A percentile compares a stretch with the other conserved stretches of the same genome.
Evolutionary conservation across 2,888 invertebrate genomes (phyloP).

Genomic region (Andrena minutula): DNA sequence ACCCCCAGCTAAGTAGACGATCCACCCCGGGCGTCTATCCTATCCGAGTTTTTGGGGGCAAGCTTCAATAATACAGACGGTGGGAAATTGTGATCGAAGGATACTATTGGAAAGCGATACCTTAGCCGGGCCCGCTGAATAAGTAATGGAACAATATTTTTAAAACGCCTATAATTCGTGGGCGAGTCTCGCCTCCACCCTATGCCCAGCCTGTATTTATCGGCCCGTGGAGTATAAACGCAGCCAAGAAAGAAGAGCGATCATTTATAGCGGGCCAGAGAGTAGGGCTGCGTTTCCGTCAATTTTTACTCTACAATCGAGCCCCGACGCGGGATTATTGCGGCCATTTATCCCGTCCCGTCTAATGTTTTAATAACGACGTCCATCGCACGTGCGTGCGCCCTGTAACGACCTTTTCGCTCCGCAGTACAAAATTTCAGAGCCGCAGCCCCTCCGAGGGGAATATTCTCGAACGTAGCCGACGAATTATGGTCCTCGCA

Average conservation of each 20-base stretch:
- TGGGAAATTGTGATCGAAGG: conserved; percentile 83
- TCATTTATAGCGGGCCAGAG: conserved; percentile 79
- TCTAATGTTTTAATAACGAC: conserved; percentile 83
- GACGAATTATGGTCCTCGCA: background rate
- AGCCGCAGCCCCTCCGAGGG: background rate
- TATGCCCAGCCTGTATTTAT: conserved; percentile 83
- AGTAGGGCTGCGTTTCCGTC: conserved; percentile 52
- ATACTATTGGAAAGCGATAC: conserved; percentile 84
- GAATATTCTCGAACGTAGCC: background rate
- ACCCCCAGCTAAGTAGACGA: conserved; percentile 64
- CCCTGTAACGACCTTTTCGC: background rate
- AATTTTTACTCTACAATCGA: conserved; percentile 82
- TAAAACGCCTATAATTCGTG: conserved; percentile 85
- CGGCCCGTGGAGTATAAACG: conserved; percentile 84
- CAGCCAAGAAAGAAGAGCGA: conserved; percentile 80
- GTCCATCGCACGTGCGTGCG: conserved; percentile 71
- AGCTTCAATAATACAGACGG: conserved; percentile 82
- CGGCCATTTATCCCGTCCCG: conserved; percentile 80
- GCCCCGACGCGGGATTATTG: conserved; percentile 78
- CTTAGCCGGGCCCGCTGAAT: conserved; percentile 82
- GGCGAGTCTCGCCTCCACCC: conserved; percentile 72
- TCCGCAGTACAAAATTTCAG: background rate
- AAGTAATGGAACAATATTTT: conserved; percentile 85
- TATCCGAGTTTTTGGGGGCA: conserved; percentile 63
- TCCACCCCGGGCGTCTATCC: conserved; percentile 53